Evolutionary conservation across 2,797 vertebrate genomes (phyloP).

Genomic region (Chiroxiphia lanceolata): DNA sequence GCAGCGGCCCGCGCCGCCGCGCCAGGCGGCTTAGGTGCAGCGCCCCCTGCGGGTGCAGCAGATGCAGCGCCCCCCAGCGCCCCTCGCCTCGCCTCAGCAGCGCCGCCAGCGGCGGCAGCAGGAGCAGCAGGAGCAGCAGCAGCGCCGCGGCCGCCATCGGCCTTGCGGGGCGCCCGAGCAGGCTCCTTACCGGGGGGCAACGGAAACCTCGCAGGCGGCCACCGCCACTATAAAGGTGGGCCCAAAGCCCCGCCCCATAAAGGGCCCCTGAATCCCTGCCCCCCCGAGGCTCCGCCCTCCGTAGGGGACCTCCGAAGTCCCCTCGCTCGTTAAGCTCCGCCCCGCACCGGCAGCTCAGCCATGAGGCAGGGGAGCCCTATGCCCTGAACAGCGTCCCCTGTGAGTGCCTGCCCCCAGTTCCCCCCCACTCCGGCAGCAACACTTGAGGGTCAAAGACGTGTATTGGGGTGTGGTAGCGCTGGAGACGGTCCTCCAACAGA

Average conservation of each 20-base stretch:
- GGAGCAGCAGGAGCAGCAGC: not conserved
- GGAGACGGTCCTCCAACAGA: not conserved
- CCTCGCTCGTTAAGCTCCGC: accelerated
- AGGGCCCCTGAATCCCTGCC: not conserved
- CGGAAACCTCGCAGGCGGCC: not conserved
- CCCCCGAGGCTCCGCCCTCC: too few relatives aligned
- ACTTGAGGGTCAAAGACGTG: not conserved
- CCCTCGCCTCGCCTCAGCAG: not conserved
- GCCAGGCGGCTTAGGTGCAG: not conserved
- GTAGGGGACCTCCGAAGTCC: accelerated
- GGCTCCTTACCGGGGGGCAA: not conserved
- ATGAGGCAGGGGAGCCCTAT: accelerated
- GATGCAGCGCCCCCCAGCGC: not conserved
- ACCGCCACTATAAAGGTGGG: too few relatives aligned
- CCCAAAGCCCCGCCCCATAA: not conserved
- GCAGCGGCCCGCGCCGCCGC: not conserved
- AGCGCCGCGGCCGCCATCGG: not conserved
- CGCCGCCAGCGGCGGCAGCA: not conserved
- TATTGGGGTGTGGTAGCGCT: not conserved
- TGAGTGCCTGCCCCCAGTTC: accelerated
- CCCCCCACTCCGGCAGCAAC: not conserved
- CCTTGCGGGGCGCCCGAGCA: accelerated
- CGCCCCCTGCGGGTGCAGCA: not conserved
- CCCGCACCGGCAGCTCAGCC: accelerated
- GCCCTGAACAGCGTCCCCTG: too few relatives aligned